Evolutionary conservation across 2,888 invertebrate species (phyloP).

Genomic region (Eumerus sabulonum): DNA sequence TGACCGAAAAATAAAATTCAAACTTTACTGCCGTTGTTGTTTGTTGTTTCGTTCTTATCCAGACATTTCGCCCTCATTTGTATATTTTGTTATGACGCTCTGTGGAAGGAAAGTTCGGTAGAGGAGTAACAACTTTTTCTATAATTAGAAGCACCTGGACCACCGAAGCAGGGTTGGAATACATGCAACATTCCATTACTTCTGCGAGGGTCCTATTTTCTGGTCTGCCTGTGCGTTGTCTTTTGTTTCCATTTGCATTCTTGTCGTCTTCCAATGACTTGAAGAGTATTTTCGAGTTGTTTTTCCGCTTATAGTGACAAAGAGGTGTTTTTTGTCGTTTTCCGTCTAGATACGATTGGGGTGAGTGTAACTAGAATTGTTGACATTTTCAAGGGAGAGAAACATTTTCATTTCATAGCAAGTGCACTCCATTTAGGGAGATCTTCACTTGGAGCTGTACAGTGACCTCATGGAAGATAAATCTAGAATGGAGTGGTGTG

Average conservation of each 20-base stretch:
- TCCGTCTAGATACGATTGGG: not conserved
- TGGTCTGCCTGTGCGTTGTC: too few species aligned
- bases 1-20: conserved; percentile 25
- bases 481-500: too few species aligned
- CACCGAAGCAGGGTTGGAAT: conserved; percentile 22
- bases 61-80: too few species aligned
- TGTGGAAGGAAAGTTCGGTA: conserved; percentile 12
- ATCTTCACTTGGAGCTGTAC: conserved; percentile 13
- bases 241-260: conserved; percentile 15
- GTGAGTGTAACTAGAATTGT: conserved; percentile 4
- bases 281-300: conserved; percentile 30
- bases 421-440: conserved; percentile 20
- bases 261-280: conserved; percentile 33
- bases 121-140: conserved; percentile 39
- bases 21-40: conserved; percentile 11
- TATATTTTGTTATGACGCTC: too few species aligned
- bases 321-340: conserved; percentile 22
- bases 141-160: conserved; percentile 60
- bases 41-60: conserved; percentile 28
- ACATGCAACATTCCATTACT: conserved; percentile 24
- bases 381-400: conserved; percentile 38
- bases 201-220: too few species aligned
- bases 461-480: conserved; percentile 28
- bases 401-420: conserved; percentile 18
- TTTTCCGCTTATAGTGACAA: conserved; percentile 23